phyloP scores from a whole-genome alignment of 2,797 vertebrate genomes.

The Crypturellus tataupa region DNA sequence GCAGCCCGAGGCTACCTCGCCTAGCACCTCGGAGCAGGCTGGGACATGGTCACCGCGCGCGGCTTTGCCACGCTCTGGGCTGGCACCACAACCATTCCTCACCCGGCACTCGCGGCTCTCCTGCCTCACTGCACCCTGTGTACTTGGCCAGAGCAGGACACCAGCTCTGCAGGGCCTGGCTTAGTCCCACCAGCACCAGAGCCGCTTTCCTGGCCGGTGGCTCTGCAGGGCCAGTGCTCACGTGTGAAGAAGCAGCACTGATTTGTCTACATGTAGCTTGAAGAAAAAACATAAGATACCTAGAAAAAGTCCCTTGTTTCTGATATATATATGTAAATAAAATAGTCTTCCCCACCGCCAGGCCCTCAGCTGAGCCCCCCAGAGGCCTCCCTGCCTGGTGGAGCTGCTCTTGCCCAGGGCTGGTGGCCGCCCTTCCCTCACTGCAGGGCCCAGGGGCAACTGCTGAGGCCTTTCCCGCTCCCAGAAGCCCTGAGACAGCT shows the following conservation, averaged over 20 bases:
- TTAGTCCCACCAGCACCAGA: not conserved
- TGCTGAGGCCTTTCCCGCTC: not conserved
- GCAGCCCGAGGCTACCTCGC: not conserved
- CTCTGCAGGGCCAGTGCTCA: not conserved
- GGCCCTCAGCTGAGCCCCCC: not conserved
- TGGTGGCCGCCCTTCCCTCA: not conserved
- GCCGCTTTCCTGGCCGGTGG: not conserved
- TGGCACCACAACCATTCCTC: accelerated
- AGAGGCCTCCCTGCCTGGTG: not conserved
- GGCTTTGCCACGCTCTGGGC: not conserved
- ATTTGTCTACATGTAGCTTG: not conserved
- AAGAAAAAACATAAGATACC: not conserved
- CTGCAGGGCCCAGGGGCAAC: accelerated
- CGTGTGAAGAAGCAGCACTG: accelerated
- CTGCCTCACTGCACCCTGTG: not conserved
- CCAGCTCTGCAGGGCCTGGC: not conserved
- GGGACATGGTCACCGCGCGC: accelerated
- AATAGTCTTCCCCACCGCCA: not conserved
- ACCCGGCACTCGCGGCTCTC: not conserved
- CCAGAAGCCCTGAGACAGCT: not conserved
- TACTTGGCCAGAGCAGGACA: accelerated
- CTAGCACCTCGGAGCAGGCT: not conserved
- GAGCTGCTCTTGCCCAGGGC: not conserved
- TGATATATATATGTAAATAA: no score
- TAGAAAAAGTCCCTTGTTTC: not conserved